A percentile compares a stretch with the other conserved stretches of the same genome.
Conservation (phyloP, 1,140 invertebrate genomes). For the Cydia strobilella region DNA sequence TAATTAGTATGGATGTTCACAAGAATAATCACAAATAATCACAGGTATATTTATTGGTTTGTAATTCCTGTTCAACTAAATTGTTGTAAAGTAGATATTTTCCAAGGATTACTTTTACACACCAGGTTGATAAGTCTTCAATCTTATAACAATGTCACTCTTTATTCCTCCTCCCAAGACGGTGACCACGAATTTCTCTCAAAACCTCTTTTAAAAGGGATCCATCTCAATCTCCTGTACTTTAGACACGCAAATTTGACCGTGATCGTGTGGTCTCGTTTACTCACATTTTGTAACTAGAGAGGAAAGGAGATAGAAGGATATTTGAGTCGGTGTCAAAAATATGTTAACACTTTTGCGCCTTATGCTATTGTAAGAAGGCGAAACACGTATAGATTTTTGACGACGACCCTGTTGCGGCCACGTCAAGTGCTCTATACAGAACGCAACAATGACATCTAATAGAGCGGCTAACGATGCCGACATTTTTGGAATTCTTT, state of each 20-base stretch:
- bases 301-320: neutral
- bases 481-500: neutral
- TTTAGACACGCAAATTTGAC: neutral
- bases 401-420: neutral
- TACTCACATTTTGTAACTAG: neutral
- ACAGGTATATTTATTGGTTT: too few species aligned
- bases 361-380: neutral
- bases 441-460: constrained; percentile 17
- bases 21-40: too few species aligned
- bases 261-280: neutral
- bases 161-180: neutral
- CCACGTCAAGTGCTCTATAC: constrained; percentile 13
- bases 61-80: too few species aligned
- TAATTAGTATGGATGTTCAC: too few species aligned
- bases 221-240: constrained; percentile 1
- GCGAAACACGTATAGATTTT: neutral
- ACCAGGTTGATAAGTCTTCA: neutral
- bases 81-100: too few species aligned
- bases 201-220: neutral
- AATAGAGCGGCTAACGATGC: constrained; percentile 16
- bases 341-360: neutral
- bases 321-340: neutral
- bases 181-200: neutral
- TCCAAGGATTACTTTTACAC: neutral
- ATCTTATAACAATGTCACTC: neutral